phyloP scores from a whole-genome alignment of 2,113 vertebrate species.

The Myotis brandtii region DNA sequence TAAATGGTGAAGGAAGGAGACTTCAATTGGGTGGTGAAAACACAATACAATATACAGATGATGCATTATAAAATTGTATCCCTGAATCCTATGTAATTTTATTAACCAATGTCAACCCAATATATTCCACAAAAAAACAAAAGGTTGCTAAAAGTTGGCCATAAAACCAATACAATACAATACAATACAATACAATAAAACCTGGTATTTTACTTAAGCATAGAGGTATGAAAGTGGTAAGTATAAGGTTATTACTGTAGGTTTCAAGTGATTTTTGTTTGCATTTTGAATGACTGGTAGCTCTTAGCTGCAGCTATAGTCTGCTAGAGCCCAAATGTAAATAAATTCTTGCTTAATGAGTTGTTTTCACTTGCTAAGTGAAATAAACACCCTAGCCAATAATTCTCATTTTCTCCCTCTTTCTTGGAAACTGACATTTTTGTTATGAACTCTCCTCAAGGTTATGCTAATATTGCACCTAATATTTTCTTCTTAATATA shows the following conservation, averaged over 20 bases:
- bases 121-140: background rate
- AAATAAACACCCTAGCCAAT: constrained; percentile 78
- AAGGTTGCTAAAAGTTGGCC: background rate
- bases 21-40: background rate
- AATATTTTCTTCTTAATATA: constrained; percentile 65
- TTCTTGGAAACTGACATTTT: constrained; percentile 67
- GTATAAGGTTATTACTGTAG: background rate
- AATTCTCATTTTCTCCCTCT: constrained; percentile 68
- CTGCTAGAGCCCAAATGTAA: constrained; percentile 69
- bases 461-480: constrained; percentile 73
- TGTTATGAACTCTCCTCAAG: constrained; percentile 21
- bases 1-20: background rate
- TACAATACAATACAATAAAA: background rate
- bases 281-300: constrained; percentile 65
- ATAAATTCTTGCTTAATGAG: constrained; percentile 73
- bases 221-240: background rate
- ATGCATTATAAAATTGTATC: background rate
- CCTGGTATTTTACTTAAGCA: background rate
- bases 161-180: background rate
- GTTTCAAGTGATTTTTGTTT: constrained; percentile 61
- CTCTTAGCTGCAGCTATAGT: constrained; percentile 66
- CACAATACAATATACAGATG: background rate
- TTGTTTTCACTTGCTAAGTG: constrained; percentile 77
- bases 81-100: background rate
- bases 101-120: background rate